Percentiles rank a stretch among this genome's conserved stretches.
These are phyloP conservation scores for Pangasianodon gigas DNA, from an alignment of 2,113 vertebrate species.

Conservation along the genomic window DNA sequence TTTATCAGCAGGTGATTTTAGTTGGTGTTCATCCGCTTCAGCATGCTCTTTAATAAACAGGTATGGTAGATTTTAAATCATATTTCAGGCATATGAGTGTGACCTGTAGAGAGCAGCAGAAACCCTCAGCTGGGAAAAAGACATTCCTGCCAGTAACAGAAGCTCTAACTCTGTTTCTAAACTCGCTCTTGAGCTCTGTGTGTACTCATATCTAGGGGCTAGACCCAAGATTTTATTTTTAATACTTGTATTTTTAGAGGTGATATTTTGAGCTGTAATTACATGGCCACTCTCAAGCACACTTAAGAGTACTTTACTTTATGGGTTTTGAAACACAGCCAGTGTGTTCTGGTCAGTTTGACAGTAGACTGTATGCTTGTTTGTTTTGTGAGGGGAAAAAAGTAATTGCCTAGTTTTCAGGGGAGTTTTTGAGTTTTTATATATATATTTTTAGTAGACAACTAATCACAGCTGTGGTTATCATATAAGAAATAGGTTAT, in stretches of 20 bases:
- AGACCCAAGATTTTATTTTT: neutral
- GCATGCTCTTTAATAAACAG: neutral
- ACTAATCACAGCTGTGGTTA: neutral
- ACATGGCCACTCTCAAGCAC: neutral
- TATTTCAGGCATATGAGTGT: neutral
- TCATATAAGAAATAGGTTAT: neutral
- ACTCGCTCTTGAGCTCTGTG: neutral
- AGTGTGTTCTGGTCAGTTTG: neutral
- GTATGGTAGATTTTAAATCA: neutral
- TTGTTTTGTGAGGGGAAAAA: neutral
- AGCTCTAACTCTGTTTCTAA: neutral
- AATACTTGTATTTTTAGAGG: neutral
- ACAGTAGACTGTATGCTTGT: neutral
- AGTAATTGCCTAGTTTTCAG: neutral
- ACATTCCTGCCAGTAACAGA: neutral
- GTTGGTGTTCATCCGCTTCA: neutral
- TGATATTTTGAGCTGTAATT: neutral
- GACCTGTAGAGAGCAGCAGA: constrained; percentile 26
- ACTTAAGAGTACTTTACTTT: neutral
- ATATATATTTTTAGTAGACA: neutral
- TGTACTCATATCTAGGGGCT: neutral
- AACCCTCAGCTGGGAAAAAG: neutral
- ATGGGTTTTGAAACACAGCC: neutral
- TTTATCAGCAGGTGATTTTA: neutral
- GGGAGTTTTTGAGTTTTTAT: no score